Evolutionary conservation across 1,140 invertebrate genomes (phyloP).

Genomic region (Arion vulgaris): DNA sequence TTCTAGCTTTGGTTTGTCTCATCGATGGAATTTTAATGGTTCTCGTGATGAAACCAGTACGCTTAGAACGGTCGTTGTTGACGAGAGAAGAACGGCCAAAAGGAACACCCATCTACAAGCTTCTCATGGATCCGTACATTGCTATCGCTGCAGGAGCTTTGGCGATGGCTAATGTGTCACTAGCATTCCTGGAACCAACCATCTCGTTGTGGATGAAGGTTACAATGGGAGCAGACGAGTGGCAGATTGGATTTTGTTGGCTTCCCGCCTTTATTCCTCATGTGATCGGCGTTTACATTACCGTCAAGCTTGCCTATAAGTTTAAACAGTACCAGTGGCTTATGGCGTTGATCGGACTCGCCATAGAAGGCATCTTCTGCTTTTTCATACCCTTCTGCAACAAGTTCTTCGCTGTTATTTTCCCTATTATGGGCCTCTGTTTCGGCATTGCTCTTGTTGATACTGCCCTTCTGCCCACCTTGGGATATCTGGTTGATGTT

Average conservation of each 20-base stretch:
- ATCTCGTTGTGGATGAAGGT: constrained; percentile 99
- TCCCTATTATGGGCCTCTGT: constrained; percentile 97
- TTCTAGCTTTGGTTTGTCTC: constrained; percentile 94
- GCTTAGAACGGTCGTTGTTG: constrained; percentile 59
- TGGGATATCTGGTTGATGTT: constrained; percentile 97
- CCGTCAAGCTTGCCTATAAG: constrained; percentile 92
- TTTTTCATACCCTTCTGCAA: constrained; percentile 95
- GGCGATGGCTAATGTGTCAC: constrained; percentile 98
- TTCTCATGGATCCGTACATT: constrained; percentile 98
- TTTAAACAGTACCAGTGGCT: constrained; percentile 98
- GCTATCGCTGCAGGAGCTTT: constrained; percentile 96
- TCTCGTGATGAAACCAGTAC: constrained; percentile 87
- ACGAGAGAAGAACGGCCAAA: constrained; percentile 62
- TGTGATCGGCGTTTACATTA: constrained; percentile 95
- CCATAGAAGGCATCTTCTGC: constrained; percentile 95
- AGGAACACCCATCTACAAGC: constrained; percentile 89
- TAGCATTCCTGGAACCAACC: constrained; percentile 98
- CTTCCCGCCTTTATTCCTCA: constrained; percentile 99
- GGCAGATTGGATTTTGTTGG: constrained; percentile 99
- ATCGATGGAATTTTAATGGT: constrained; percentile 95
- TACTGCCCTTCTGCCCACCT: constrained; percentile 94
- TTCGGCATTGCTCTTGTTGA: constrained; percentile 99
- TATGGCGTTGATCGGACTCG: constrained; percentile 93
- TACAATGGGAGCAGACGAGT: constrained; percentile 90
- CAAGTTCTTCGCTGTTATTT: constrained; percentile 95